A percentile compares a stretch with the other conserved stretches of the same genome.
phyloP scores from a whole-genome alignment of 2,113 vertebrate genomes.

The Scomber colias region DNA sequence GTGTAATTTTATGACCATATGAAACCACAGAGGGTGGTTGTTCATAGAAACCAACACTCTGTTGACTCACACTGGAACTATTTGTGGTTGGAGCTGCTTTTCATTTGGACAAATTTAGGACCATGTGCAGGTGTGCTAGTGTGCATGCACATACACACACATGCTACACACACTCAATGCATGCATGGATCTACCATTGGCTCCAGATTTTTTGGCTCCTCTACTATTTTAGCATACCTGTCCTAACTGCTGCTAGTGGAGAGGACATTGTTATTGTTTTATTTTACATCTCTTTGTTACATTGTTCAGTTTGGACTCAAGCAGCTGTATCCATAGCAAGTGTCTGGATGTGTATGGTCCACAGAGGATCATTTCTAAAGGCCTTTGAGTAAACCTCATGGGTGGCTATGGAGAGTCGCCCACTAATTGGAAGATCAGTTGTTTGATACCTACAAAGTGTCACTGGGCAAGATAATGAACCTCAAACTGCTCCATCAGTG shows the following conservation, averaged over 20 bases:
- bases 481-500: too few species aligned
- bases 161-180: background rate
- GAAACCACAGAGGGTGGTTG: slow-evolving; percentile 64
- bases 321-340: background rate
- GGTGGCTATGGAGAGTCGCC: too few species aligned
- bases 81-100: slow-evolving; percentile 74
- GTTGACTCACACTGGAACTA: slow-evolving; percentile 69
- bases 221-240: too few species aligned
- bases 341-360: too few species aligned
- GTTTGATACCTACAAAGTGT: too few species aligned
- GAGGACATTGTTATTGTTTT: slow-evolving; percentile 24
- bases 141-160: background rate
- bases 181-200: background rate
- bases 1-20: slow-evolving; percentile 68
- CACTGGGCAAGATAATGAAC: too few species aligned
- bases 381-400: too few species aligned
- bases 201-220: slow-evolving; percentile 1
- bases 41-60: slow-evolving; percentile 48
- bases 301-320: background rate
- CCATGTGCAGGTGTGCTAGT: slow-evolving; percentile 50
- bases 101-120: slow-evolving; percentile 67
- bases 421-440: too few species aligned
- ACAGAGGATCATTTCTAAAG: too few species aligned
- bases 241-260: slow-evolving; percentile 16
- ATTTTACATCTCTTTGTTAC: slow-evolving; percentile 16